Percentiles rank a stretch among this genome's conserved stretches.
phyloP scores from a whole-genome alignment of 2,888 invertebrate genomes.

The Drosophila diplacantha region DNA sequence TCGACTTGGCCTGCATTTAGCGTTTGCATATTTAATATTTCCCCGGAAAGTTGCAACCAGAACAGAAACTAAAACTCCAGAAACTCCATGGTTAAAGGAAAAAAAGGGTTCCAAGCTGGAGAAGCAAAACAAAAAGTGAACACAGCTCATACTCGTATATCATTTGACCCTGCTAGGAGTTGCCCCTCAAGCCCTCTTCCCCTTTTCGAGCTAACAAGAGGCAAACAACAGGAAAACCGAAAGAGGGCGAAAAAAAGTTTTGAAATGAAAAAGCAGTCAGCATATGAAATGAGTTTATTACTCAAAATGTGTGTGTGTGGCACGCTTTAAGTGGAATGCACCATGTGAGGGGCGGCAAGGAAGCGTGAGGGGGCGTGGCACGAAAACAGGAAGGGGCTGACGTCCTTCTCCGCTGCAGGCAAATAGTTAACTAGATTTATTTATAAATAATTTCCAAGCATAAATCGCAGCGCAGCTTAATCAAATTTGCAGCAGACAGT shows the following conservation, averaged over 20 bases:
- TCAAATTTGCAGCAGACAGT: conserved; percentile 51
- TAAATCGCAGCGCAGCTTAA: conserved; percentile 54
- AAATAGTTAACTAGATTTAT: conserved; percentile 58
- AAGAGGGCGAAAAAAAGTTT: conserved; percentile 50
- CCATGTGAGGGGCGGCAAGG: conserved; percentile 20
- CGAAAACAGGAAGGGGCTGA: conserved; percentile 20
- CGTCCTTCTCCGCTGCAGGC: conserved; percentile 36
- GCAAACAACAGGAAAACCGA: conserved; percentile 48
- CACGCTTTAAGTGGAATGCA: conserved; percentile 63
- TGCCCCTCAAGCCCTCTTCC: not conserved
- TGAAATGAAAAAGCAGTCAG: conserved; percentile 72
- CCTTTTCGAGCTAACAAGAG: conserved; percentile 58
- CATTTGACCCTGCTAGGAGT: conserved; percentile 49
- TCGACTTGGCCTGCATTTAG: conserved; percentile 42
- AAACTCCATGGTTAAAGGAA: conserved; percentile 22
- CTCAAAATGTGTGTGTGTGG: conserved; percentile 57
- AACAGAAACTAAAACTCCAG: conserved; percentile 41
- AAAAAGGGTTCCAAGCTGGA: conserved; percentile 54
- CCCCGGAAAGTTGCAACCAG: conserved; percentile 31
- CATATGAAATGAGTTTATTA: conserved; percentile 72
- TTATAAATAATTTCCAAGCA: conserved; percentile 65
- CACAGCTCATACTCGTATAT: conserved; percentile 58
- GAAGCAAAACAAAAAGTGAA: conserved; percentile 26
- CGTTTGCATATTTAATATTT: conserved; percentile 49
- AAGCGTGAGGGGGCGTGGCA: conserved; percentile 10